Base-by-base conservation (phyloP, 2,113 vertebrate species). In the Diphyllodes magnificus region DNA sequence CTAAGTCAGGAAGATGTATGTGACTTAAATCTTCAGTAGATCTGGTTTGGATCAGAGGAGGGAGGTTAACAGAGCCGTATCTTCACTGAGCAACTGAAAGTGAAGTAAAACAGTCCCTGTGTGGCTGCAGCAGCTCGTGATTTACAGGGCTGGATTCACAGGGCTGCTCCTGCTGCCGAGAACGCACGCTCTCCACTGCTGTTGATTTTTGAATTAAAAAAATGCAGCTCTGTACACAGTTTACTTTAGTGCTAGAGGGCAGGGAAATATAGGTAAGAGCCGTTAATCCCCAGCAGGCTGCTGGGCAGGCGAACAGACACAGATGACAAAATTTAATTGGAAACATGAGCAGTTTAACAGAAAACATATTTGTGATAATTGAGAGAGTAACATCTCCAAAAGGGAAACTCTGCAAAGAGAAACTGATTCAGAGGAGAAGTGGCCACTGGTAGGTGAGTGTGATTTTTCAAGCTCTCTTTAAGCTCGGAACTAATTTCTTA, bases 151-250 rank as follows among this genome's bases (percentile, higher is more conserved):
- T 93, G 83, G 68, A 45, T 93, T 93, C 97, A 91, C 92, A 79
- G 97, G 92, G 97, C 96, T 93, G 95, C 91, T 95, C 81, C 94
- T 53, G 96, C 97, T 93, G 97, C 97, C 5, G 92, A 85, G 96
- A 90, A 94, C 61, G n/a, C 95, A 92, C 65, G 23, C 93, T 95
- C 85, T 77, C 42, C 77, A 49, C 96, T 28, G 97, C 98, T 98
- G 98, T 98, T 98, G 98, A 97, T 97, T 97, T 98, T 98, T 98
- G 97, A 98, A 98, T 98, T 98, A 97, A 96, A 97, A 98, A 95
- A 97, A 97, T 97, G 96, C 97, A 42, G 96, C 97, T 97, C 93
- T 96, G 65, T 94, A 95, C 94, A 97, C 96, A 94, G 97, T 97
- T 98, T 97, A 97, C 92, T 97, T 93, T 97, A 86, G 95, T 97